These are phyloP conservation scores for Coelopa frigida DNA, from an alignment of 1,140 invertebrate genomes.

Conservation along the genomic window DNA sequence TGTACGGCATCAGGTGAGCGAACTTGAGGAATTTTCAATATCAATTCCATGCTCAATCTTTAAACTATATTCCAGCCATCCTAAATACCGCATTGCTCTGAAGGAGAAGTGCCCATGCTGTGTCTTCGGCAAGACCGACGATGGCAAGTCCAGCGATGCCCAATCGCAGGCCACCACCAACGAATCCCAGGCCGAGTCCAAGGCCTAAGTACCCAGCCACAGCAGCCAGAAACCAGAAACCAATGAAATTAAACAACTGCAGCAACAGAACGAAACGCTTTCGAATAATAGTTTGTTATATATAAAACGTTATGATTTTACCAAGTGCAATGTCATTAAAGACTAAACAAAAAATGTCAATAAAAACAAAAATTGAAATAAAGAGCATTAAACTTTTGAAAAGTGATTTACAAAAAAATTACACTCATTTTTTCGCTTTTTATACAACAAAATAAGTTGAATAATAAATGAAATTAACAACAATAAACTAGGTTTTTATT, in stretches of 20 bases:
- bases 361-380: slow-evolving; percentile 37
- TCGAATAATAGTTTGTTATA: slow-evolving; percentile 24
- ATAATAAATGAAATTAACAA: slow-evolving; percentile 5
- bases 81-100: slow-evolving; percentile 65
- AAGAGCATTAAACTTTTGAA: slow-evolving; percentile 27
- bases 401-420: slow-evolving; percentile 27
- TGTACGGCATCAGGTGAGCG: slow-evolving; percentile 68
- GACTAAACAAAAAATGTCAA: slow-evolving; percentile 32
- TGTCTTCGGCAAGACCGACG: slow-evolving; percentile 48
- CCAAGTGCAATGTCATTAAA: slow-evolving; percentile 40
- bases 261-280: slow-evolving; percentile 43
- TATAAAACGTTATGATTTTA: slow-evolving; percentile 7
- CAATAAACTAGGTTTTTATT: neutral
- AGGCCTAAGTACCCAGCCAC: slow-evolving; percentile 33
- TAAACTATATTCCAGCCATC: slow-evolving; percentile 51
- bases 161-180: slow-evolving; percentile 44
- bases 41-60: too few species aligned
- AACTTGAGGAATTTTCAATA: too few species aligned
- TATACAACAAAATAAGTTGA: slow-evolving; percentile 1
- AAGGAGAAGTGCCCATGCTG: slow-evolving; percentile 64
- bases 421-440: neutral
- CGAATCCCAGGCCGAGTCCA: slow-evolving; percentile 40
- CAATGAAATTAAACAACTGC: slow-evolving; percentile 35
- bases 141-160: slow-evolving; percentile 45
- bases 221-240: slow-evolving; percentile 4